Evolutionary conservation across 2,797 vertebrate genomes (phyloP).

Genomic region (Pseudotriccus pelzelni): DNA sequence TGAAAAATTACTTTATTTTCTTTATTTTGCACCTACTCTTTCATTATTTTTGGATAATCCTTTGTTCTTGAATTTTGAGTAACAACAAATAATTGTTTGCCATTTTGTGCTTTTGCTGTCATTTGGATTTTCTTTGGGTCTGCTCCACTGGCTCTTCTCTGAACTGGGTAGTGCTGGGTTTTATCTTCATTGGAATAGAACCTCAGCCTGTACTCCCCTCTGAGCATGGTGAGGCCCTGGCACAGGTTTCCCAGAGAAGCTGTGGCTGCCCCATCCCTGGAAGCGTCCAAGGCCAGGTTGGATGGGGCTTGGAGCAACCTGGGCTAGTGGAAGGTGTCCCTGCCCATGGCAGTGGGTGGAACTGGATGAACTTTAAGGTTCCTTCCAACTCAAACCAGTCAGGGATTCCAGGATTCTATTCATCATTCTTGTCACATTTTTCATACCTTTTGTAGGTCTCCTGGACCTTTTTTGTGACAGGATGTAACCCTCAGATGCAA

Average conservation of each 20-base stretch:
- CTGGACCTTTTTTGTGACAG: not conserved
- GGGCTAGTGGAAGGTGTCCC: not conserved
- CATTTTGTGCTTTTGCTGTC: not conserved
- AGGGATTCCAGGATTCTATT: not conserved
- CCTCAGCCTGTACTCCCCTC: not conserved
- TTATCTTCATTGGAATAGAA: not conserved
- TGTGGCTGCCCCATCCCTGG: not conserved
- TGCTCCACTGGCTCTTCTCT: not conserved
- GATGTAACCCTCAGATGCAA: too few species aligned
- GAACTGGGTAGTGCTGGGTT: not conserved
- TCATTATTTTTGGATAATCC: conserved; percentile 4
- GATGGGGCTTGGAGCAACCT: not conserved
- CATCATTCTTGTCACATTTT: not conserved
- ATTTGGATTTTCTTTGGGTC: accelerated
- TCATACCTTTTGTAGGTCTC: not conserved
- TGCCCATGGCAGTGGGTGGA: not conserved
- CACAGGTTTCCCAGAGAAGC: not conserved
- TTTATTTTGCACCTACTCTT: conserved; percentile 34
- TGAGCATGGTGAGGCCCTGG: not conserved
- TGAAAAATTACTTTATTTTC: conserved; percentile 38
- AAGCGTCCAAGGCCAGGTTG: not conserved
- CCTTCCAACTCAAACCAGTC: not conserved
- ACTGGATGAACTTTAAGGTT: accelerated
- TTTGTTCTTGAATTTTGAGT: not conserved
- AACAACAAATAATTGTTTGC: not conserved